Conservation (phyloP, 2,113 vertebrate genomes). For the Tupaia tana region DNA sequence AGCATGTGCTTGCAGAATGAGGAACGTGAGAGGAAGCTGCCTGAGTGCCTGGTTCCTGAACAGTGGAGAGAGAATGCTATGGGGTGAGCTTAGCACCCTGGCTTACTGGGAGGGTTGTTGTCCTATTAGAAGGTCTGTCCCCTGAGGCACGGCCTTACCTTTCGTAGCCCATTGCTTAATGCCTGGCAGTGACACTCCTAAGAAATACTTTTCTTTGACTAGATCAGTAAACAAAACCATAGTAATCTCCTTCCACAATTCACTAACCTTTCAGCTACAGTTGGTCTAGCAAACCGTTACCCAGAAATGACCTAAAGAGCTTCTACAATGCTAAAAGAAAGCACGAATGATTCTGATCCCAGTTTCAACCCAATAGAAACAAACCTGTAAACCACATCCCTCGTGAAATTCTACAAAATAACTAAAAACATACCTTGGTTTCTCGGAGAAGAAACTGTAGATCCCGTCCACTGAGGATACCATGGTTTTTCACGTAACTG, state of each 20-base stretch:
- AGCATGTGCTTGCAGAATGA: background rate
- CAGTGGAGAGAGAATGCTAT: too few species aligned
- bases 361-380: background rate
- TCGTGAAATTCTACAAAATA: background rate
- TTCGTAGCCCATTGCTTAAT: background rate
- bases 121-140: too few species aligned
- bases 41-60: background rate
- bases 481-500: conserved; percentile 96
- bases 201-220: background rate
- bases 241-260: background rate
- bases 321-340: background rate
- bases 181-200: background rate
- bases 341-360: background rate
- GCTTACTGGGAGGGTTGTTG: background rate
- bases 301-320: background rate
- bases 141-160: background rate
- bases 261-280: background rate
- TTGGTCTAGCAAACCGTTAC: background rate
- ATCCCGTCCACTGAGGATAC: conserved; percentile 97
- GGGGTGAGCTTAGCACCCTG: background rate
- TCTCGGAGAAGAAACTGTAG: conserved; percentile 97
- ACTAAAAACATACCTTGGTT: conserved; percentile 89
- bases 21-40: background rate
- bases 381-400: background rate
- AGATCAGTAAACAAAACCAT: background rate